Conservation (phyloP, 2,797 vertebrate genomes). For the Gymnothorax javanicus region DNA sequence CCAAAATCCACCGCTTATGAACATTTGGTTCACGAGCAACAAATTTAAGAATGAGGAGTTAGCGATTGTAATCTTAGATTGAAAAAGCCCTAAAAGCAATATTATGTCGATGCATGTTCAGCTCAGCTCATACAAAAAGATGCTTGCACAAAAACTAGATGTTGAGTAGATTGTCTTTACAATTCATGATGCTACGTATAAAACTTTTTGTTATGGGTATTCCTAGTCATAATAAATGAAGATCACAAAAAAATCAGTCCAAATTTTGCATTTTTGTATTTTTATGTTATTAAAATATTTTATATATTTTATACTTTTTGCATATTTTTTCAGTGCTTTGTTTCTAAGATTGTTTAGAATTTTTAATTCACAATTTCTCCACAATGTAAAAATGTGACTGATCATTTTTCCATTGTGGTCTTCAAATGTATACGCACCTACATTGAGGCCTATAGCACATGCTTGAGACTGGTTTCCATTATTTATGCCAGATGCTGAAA, state of each 20-base stretch:
- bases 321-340: too few relatives aligned
- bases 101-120: neutral
- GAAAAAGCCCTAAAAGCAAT: neutral
- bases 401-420: too few relatives aligned
- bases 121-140: neutral
- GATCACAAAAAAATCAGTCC: too few relatives aligned
- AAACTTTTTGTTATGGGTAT: neutral
- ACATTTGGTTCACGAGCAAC: slow-evolving; percentile 4
- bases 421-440: neutral
- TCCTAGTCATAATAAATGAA: neutral
- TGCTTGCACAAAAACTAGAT: neutral
- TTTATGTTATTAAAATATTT: too few relatives aligned
- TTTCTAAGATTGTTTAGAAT: too few relatives aligned
- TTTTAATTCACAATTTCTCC: too few relatives aligned
- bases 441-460: slow-evolving; percentile 36
- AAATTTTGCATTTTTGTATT: too few relatives aligned
- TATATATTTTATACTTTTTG: too few relatives aligned
- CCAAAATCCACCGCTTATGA: neutral
- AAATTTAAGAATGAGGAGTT: neutral
- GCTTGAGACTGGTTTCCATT: slow-evolving; percentile 30
- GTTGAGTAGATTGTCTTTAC: neutral
- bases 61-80: neutral
- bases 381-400: too few relatives aligned
- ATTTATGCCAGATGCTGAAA: slow-evolving; percentile 28
- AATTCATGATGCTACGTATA: neutral